Percentiles rank a stretch among this genome's conserved stretches.
These are phyloP conservation scores for Pampusana beccarii DNA, from an alignment of 2,113 vertebrate genomes.

Conservation along the genomic window DNA sequence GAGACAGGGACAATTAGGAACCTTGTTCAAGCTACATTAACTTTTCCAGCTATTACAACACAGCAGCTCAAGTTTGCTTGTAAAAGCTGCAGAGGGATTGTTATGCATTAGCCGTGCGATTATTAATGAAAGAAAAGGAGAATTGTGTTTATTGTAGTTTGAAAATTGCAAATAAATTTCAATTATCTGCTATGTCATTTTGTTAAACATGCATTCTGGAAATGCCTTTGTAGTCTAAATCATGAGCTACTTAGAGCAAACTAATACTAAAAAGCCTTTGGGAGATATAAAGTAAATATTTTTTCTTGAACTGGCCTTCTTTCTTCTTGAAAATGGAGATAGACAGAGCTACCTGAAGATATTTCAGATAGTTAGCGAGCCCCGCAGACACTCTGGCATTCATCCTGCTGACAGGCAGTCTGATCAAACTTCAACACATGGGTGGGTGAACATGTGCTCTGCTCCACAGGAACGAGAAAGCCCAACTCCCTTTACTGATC, in stretches of 20 bases:
- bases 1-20: slow-evolving; percentile 98
- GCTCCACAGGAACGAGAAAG: neutral
- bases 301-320: slow-evolving; percentile 59
- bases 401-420: neutral
- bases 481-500: neutral
- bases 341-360: slow-evolving; percentile 43
- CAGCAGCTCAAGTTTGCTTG: slow-evolving; percentile 89
- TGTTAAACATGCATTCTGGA: slow-evolving; percentile 83
- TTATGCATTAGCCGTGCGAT: slow-evolving; percentile 87
- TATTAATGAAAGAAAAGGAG: slow-evolving; percentile 91
- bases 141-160: slow-evolving; percentile 93
- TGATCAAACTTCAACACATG: neutral
- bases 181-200: slow-evolving; percentile 94
- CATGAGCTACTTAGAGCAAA: slow-evolving; percentile 82
- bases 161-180: slow-evolving; percentile 96
- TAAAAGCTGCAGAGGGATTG: slow-evolving; percentile 87
- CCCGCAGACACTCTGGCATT: neutral
- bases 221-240: slow-evolving; percentile 83
- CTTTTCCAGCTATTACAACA: slow-evolving; percentile 93
- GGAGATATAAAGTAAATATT: slow-evolving; percentile 75
- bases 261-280: slow-evolving; percentile 75
- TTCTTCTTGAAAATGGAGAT: slow-evolving; percentile 49
- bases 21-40: slow-evolving; percentile 99
- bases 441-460: neutral
- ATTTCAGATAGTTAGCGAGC: neutral